Conservation (phyloP, 2,888 invertebrate species). For the Epinotia ramella region DNA sequence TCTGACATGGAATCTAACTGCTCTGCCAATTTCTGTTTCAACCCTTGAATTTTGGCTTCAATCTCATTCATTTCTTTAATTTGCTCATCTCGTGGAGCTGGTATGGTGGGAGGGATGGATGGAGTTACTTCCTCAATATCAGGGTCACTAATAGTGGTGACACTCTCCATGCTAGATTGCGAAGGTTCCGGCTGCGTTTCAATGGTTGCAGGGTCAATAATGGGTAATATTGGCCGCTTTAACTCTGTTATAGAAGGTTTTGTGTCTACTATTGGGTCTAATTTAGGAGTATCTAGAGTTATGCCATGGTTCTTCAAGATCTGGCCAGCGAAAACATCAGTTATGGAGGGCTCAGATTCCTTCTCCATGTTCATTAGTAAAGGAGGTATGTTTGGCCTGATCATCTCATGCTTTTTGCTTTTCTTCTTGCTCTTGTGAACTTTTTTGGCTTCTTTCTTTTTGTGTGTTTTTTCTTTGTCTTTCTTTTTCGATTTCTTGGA, state of each 20-base stretch:
- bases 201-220: constrained; percentile 78
- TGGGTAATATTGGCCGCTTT: constrained; percentile 73
- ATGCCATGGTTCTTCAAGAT: constrained; percentile 83
- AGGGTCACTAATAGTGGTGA: constrained; percentile 44
- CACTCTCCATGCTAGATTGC: constrained; percentile 26
- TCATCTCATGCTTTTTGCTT: constrained; percentile 73
- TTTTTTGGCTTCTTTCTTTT: constrained; percentile 76
- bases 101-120: constrained; percentile 53
- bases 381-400: constrained; percentile 79
- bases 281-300: constrained; percentile 62
- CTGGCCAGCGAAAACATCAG: constrained; percentile 87
- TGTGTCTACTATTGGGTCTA: constrained; percentile 59
- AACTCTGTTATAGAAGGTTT: constrained; percentile 62
- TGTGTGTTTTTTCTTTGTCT: constrained; percentile 67
- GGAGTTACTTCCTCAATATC: constrained; percentile 44
- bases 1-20: constrained; percentile 85
- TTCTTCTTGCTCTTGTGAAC: constrained; percentile 77
- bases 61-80: constrained; percentile 80
- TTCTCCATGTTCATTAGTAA: constrained; percentile 80
- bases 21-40: constrained; percentile 76
- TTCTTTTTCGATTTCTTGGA: constrained; percentile 76
- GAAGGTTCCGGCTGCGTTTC: constrained; percentile 53
- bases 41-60: constrained; percentile 86
- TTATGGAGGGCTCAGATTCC: constrained; percentile 84
- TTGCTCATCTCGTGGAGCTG: constrained; percentile 63